Evolutionary conservation across 2,888 invertebrate species (phyloP), one percentile per base, ranked within the genome.

Genomic region (Ennomos erosarius): DNA sequence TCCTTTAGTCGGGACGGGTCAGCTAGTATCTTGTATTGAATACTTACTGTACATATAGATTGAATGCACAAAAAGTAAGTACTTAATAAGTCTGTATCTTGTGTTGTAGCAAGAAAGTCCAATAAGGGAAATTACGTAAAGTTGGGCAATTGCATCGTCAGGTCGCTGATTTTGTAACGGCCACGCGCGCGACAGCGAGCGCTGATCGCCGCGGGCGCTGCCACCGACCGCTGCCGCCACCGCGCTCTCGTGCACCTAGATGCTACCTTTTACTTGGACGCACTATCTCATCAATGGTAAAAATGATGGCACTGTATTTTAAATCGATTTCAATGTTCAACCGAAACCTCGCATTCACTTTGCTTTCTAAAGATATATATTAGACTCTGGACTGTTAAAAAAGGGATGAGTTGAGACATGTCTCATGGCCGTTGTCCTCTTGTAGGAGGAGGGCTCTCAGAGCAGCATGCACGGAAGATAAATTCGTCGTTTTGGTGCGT

Each of bases 401-500:
- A 52, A 59, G 66, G 64, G 48, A 64, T 59, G 61, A 58, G 55
- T 64, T 8, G 34, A 35, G 42, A 11, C 75, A 78, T 82, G 82
- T 81, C 83, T 83, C 75, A 78, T 82, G 82, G 81, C 83, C 84
- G 85, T 84, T 80, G 87, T 87, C 85, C 84, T 84, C 84, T 82
- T 81, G 80, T 81, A 83, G 84, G 54, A 54, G 59, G 42, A 87
- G 87, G 88, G 81, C 82, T 59, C 63, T 45, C 83, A 88, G 85
- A 62, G 47, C 83, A 88, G 85, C 85, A 84, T 85, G 88, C 84
- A 82, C 89, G 86, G 88, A 90, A 90, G 90, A 91, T 90, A 89
- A 91, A 89, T 91, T 87, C 79, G 82, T 90, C 89, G 88, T 90
- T 90, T 90, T 88, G 90, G 88, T 90, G 88, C 87, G 90, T 89